A percentile compares a stretch with the other conserved stretches of the same genome.
phyloP scores from a whole-genome alignment of 2,888 invertebrate species.

The Nematopogon swammerdamellus region DNA sequence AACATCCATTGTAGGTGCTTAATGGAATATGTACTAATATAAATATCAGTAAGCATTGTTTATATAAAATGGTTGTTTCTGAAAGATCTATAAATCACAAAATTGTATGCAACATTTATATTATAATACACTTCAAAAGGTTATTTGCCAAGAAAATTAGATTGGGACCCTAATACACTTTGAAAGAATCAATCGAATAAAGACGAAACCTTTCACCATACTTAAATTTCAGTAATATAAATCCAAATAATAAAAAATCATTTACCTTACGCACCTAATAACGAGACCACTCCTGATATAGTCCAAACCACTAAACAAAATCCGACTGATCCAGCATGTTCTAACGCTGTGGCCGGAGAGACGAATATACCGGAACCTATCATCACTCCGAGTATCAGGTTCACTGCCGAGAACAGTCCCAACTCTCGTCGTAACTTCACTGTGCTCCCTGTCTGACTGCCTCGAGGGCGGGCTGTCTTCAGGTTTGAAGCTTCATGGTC shows the following conservation, averaged over 20 bases:
- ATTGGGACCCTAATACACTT: too few species aligned
- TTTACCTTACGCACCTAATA: slow-evolving; percentile 65
- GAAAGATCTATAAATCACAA: neutral
- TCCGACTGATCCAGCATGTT: slow-evolving; percentile 75
- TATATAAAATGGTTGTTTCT: neutral
- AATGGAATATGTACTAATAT: neutral
- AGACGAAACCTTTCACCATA: too few species aligned
- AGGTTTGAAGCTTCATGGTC: slow-evolving; percentile 12
- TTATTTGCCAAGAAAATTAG: too few species aligned
- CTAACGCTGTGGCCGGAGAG: slow-evolving; percentile 73
- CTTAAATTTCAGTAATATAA: too few species aligned
- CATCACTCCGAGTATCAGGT: slow-evolving; percentile 84
- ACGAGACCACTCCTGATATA: slow-evolving; percentile 72
- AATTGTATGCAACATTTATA: too few species aligned
- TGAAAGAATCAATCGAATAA: too few species aligned
- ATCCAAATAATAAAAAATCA: neutral
- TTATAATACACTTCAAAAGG: too few species aligned
- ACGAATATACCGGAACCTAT: slow-evolving; percentile 90
- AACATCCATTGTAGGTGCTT: neutral
- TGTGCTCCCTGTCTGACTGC: too few species aligned
- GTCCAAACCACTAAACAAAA: slow-evolving; percentile 77
- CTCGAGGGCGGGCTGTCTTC: too few species aligned
- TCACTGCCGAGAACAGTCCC: slow-evolving; percentile 77
- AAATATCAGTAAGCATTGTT: neutral
- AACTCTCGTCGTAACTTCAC: slow-evolving; percentile 70